These are phyloP conservation scores for Onychomys arenicola DNA, from an alignment of 2,797 vertebrate species.

Conservation along the genomic window DNA sequence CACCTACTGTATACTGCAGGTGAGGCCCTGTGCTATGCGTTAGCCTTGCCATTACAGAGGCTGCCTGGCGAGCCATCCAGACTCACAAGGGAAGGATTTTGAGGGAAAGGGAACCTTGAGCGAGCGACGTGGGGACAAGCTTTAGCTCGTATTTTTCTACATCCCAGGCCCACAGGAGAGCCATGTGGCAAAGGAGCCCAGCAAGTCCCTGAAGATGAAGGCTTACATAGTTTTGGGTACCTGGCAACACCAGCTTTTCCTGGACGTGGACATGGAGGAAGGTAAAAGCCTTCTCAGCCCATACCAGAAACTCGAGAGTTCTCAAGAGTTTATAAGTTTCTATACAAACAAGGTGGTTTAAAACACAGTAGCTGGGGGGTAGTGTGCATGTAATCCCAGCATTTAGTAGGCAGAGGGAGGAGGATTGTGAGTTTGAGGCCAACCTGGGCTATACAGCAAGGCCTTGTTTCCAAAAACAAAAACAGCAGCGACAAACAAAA, in stretches of 20 bases:
- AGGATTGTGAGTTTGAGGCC: not conserved
- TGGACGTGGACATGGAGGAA: not conserved
- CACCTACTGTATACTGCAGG: not conserved
- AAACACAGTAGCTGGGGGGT: not conserved
- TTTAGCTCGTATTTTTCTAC: not conserved
- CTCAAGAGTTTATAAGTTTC: not conserved
- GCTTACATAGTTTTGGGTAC: not conserved
- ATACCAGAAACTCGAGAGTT: not conserved
- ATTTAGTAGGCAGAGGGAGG: not conserved
- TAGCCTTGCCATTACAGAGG: not conserved
- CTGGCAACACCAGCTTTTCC: not conserved
- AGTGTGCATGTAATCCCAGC: not conserved
- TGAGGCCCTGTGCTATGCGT: not conserved
- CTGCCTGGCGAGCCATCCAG: not conserved
- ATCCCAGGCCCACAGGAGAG: not conserved
- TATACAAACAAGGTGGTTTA: not conserved
- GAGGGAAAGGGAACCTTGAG: not conserved
- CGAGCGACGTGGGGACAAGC: not conserved
- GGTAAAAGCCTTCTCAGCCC: not conserved
- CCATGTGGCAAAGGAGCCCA: constrained; percentile 29
- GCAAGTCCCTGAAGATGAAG: not conserved
- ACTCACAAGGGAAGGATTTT: not conserved
- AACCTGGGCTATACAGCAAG: not conserved
- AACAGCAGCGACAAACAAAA: not conserved
- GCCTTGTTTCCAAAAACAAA: not conserved